Conservation (phyloP, 2,888 invertebrate genomes). For the Agrotis ipsilon region DNA sequence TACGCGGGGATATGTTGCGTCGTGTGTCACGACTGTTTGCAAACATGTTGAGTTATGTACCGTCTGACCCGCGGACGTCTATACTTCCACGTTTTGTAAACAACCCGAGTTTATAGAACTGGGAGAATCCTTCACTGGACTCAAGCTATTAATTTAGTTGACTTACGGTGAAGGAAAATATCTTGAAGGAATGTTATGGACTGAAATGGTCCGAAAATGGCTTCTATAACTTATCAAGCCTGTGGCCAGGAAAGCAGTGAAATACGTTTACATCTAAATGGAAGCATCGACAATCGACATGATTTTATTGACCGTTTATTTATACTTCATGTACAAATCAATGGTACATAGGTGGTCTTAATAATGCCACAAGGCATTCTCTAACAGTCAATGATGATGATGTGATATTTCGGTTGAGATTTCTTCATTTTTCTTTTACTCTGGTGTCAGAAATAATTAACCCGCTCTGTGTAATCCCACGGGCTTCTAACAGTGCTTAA, state of each 20-base stretch:
- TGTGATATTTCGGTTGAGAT: background rate
- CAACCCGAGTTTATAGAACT: conserved; percentile 46
- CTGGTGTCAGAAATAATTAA: no score
- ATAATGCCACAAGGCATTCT: no score
- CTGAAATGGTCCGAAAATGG: background rate
- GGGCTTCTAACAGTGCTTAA: no score
- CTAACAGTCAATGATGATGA: no score
- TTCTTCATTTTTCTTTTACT: background rate
- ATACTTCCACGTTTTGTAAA: conserved; percentile 52
- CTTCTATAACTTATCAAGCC: background rate
- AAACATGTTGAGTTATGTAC: conserved; percentile 57
- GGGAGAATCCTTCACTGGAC: conserved; percentile 33
- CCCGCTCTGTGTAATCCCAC: no score
- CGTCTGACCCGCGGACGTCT: conserved; percentile 38
- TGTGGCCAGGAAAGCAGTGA: background rate
- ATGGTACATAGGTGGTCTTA: no score
- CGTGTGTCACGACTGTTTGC: conserved; percentile 23
- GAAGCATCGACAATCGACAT: no score
- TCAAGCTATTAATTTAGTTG: conserved; percentile 10
- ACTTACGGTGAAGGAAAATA: conserved; percentile 11
- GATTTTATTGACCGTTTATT: no score
- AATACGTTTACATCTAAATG: background rate
- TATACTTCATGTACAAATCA: no score
- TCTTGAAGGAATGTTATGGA: background rate
- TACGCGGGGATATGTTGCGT: conserved; percentile 18